Base-by-base conservation (phyloP, 2,888 invertebrate species). In the Melikaiella ostensackeni region DNA sequence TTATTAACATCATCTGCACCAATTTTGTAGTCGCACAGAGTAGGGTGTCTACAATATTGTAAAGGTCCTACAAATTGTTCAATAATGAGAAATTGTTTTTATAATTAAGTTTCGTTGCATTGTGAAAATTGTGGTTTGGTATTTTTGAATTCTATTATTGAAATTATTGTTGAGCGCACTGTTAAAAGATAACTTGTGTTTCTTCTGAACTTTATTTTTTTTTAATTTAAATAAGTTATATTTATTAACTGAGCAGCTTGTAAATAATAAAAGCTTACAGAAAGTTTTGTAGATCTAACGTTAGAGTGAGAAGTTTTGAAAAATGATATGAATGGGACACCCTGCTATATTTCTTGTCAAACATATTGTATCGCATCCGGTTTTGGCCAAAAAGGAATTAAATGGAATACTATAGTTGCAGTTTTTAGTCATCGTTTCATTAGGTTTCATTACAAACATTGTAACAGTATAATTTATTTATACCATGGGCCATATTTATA, bases 361-460 rank as follows among this genome's bases (percentile, higher is more conserved):
- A 55, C 30, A 70, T 70, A 27, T 38, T 38, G 16, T 50, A 70
- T 27, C 30, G 30, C 70, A 46, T 33, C 27, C 30, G 70, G 30
- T 50, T 55, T 70, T 30, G n/a, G 50, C 30, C 70, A 33, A 27
- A 50, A 70, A 70, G 50, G 50, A 50, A 50, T 70, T 70, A 27
- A 66, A 46, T 70, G 55, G 50, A 70, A n/a, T 70, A 19, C 5
- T 55, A 70, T 70, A 70, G 70, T 50, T 30, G 27, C 50, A 30
- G 59, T 59, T 21, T 66, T 66, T 70, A 70, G 70, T 70, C 70
- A 70, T 33, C 70, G 46, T 70, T 70, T n/a, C n/a, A 70, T 70
- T 50, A 46, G 46, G 19, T 70, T 70, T 55, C 50, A 70, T 50
- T 13, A 46, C 16, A 16, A 46, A 66, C 42, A 70, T 70, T 70